Percentiles rank a stretch among this genome's conserved stretches.
Conservation (phyloP, 2,888 invertebrate species). For the Athripsodes cinereus region DNA sequence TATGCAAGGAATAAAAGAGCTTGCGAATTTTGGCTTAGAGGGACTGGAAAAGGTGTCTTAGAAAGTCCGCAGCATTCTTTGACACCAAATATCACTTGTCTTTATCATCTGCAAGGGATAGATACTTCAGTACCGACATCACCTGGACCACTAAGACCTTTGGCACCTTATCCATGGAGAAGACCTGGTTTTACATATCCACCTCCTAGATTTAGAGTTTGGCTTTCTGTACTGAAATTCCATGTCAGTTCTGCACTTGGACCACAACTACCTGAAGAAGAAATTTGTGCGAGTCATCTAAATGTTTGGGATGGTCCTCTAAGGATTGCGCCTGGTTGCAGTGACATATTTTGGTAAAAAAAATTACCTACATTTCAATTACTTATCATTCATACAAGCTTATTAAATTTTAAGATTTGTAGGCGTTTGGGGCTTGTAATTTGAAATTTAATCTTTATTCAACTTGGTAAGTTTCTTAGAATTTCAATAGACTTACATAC, state of each 20-base stretch:
- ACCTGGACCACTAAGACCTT: constrained; percentile 51
- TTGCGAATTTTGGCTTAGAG: constrained; percentile 82
- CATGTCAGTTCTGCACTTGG: constrained; percentile 63
- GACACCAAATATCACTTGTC: constrained; percentile 82
- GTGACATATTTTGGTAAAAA: constrained; percentile 73
- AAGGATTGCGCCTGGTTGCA: constrained; percentile 68
- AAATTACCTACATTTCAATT: no score
- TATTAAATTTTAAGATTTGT: no score
- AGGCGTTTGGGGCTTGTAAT: no score
- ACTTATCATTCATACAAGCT: no score
- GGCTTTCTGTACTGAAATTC: constrained; percentile 83
- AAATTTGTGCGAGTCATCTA: constrained; percentile 76
- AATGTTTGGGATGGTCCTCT: constrained; percentile 85
- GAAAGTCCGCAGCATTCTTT: constrained; percentile 81
- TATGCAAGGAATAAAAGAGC: constrained; percentile 79
- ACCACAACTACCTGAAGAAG: constrained; percentile 61
- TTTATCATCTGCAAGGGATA: constrained; percentile 71
- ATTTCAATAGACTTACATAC: no score
- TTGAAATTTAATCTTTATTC: no score
- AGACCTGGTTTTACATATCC: constrained; percentile 56
- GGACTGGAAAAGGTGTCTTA: constrained; percentile 70
- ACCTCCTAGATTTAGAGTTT: constrained; percentile 67
- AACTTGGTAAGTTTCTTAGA: no score
- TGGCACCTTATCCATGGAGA: constrained; percentile 43
- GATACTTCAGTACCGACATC: constrained; percentile 48